These are phyloP conservation scores for Ceuthmochares aereus DNA, from an alignment of 2,113 vertebrate genomes.

Conservation along the genomic window DNA sequence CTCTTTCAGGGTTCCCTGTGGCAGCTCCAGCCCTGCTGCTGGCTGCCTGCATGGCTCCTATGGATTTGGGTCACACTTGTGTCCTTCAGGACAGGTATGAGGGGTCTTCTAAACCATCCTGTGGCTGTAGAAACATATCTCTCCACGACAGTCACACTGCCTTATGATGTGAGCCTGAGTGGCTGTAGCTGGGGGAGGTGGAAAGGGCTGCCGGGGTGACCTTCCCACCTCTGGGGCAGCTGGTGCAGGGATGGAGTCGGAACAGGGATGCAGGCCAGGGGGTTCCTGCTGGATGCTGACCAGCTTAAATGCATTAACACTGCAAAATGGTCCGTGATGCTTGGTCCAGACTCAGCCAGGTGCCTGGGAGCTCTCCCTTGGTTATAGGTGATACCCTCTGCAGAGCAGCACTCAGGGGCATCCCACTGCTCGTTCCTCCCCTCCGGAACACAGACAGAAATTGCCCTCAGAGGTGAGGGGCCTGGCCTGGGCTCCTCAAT, in stretches of 20 bases:
- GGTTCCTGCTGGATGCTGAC: neutral
- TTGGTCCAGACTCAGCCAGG: neutral
- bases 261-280: neutral
- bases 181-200: neutral
- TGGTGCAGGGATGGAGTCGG: neutral
- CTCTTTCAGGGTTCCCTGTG: neutral
- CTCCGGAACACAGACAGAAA: rapidly evolving
- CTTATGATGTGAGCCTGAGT: too few relatives aligned
- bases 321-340: rapidly evolving
- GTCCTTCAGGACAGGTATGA: rapidly evolving
- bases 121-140: neutral
- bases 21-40: neutral
- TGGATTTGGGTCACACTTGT: rapidly evolving
- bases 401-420: neutral
- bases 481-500: neutral
- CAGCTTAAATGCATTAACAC: rapidly evolving
- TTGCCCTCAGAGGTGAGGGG: neutral
- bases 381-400: neutral
- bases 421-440: neutral
- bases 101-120: neutral
- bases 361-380: neutral
- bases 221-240: neutral
- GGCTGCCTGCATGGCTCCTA: neutral
- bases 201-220: neutral
- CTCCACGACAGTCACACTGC: rapidly evolving